A percentile compares a stretch with the other conserved stretches of the same genome.
These are phyloP conservation scores for Sterrhoptilus dennistouni DNA, from an alignment of 2,113 vertebrate species.

Conservation along the genomic window DNA sequence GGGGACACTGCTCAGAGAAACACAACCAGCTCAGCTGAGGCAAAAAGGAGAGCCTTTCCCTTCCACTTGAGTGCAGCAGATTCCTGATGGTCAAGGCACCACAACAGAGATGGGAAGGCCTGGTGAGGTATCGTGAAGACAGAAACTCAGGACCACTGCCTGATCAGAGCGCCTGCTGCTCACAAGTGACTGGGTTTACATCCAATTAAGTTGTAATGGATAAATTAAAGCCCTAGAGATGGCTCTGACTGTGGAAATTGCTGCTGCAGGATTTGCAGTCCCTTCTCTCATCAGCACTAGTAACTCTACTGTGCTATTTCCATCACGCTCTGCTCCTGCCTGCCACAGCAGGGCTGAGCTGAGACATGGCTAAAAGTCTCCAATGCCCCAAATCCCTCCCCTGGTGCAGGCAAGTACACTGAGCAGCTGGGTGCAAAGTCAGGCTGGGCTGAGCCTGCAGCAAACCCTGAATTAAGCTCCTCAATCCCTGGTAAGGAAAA, in stretches of 20 bases:
- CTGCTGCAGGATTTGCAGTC: slow-evolving; percentile 36
- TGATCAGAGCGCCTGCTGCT: neutral
- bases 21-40: neutral
- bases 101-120: neutral
- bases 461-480: neutral
- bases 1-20: neutral
- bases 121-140: neutral
- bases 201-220: slow-evolving; percentile 47
- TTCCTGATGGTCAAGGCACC: neutral
- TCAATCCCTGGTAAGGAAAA: neutral
- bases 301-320: slow-evolving; percentile 6
- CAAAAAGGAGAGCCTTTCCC: neutral
- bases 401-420: neutral
- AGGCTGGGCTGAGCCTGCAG: neutral
- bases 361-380: neutral
- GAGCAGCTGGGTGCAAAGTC: neutral
- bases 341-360: neutral
- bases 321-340: neutral
- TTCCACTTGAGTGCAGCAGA: neutral
- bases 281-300: slow-evolving; percentile 13
- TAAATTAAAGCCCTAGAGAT: slow-evolving; percentile 45
- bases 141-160: neutral
- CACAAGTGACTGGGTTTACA: slow-evolving; percentile 37
- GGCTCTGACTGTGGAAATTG: slow-evolving; percentile 35
- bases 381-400: neutral